Evolutionary conservation across 2,888 invertebrate species (phyloP).

Genomic region (Serripes groenlandicus): DNA sequence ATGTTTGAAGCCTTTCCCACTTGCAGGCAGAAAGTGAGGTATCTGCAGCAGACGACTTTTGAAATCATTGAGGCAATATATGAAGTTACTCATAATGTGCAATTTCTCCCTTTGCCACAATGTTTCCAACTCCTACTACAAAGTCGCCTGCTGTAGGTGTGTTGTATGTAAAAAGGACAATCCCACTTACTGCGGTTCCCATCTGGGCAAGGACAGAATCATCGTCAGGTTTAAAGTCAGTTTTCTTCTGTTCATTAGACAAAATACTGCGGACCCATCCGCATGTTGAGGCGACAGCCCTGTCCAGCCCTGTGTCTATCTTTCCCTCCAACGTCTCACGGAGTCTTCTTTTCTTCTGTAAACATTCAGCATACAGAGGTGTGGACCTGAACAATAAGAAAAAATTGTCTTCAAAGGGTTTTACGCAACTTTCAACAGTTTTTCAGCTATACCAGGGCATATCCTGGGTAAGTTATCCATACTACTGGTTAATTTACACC

Average conservation of each 20-base stretch:
- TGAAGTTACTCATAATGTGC: background rate
- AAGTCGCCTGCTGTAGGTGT: too few species aligned
- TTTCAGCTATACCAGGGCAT: too few species aligned
- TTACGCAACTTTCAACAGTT: too few species aligned
- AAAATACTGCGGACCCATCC: conserved; percentile 96
- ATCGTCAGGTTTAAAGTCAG: conserved; percentile 91
- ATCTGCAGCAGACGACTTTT: too few species aligned
- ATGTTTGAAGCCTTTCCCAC: too few species aligned
- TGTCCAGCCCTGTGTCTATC: conserved; percentile 90
- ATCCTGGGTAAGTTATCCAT: too few species aligned
- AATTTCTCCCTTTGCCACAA: background rate
- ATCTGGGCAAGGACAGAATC: conserved; percentile 82
- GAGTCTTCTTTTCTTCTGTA: conserved; percentile 94
- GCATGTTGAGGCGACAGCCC: conserved; percentile 94
- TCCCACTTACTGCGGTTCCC: conserved; percentile 89
- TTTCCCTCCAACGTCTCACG: conserved; percentile 95
- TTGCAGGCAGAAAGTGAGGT: too few species aligned
- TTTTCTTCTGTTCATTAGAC: conserved; percentile 97
- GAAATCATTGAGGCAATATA: too few species aligned
- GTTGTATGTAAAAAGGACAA: background rate
- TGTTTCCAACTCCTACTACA: too few species aligned
- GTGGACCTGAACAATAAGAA: conserved; percentile 90
- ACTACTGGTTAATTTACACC: too few species aligned
- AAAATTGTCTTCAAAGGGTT: too few species aligned
- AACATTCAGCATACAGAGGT: conserved; percentile 94